Conservation (phyloP, 2,888 invertebrate species). For the Caradrina kadenii region DNA sequence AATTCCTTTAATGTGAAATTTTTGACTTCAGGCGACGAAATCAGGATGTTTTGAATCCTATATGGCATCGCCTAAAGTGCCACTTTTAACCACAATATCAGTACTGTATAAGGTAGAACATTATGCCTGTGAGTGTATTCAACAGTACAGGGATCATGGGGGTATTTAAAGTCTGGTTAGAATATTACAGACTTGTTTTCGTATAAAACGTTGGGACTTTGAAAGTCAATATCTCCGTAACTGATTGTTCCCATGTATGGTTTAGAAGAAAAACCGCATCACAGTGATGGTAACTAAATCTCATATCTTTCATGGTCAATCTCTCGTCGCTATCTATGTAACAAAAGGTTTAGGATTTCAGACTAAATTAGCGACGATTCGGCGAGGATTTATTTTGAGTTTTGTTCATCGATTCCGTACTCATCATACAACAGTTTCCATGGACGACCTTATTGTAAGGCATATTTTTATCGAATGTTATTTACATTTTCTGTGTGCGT, state of each 20-base stretch:
- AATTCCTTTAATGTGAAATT: conserved; percentile 35
- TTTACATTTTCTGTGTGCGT: not conserved
- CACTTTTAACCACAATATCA: not conserved
- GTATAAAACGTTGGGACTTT: too few species aligned
- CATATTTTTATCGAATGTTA: conserved; percentile 13
- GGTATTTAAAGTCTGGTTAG: too few species aligned
- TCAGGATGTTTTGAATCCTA: not conserved
- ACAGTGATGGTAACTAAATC: too few species aligned
- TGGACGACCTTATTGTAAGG: not conserved
- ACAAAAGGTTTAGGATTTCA: not conserved
- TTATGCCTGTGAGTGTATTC: too few species aligned
- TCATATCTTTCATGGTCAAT: not conserved
- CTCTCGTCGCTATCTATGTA: not conserved
- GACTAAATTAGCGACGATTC: conserved; percentile 1
- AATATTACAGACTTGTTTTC: too few species aligned
- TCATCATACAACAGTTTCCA: too few species aligned
- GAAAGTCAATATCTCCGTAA: too few species aligned
- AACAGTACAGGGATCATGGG: too few species aligned
- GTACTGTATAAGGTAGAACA: too few species aligned
- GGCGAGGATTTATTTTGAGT: conserved; percentile 6
- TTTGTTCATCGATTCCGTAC: not conserved
- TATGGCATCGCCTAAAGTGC: not conserved
- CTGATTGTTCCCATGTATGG: too few species aligned
- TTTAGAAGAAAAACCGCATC: too few species aligned
- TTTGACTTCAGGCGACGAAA: conserved; percentile 13